A percentile compares a stretch with the other conserved stretches of the same genome.
Evolutionary conservation across 2,113 vertebrate genomes (phyloP).

Genomic region (Myxocyprinus asiaticus): DNA sequence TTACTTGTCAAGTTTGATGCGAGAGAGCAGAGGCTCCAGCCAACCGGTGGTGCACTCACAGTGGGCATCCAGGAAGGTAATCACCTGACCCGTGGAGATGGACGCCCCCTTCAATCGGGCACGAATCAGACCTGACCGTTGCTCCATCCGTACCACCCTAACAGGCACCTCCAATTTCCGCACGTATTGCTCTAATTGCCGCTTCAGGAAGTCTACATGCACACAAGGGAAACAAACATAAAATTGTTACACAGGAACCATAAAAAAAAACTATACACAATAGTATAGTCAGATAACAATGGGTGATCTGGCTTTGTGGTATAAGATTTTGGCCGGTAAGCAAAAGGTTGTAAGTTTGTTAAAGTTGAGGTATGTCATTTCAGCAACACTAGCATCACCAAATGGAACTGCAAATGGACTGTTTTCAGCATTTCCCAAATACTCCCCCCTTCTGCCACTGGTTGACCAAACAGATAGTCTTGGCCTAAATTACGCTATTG

Average conservation of each 20-base stretch:
- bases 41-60: conserved; percentile 97
- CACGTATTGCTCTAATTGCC: conserved; percentile 91
- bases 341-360: no score
- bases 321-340: no score
- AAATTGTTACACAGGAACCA: background rate
- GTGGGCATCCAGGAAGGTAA: conserved; percentile 97
- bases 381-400: no score
- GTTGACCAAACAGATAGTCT: no score
- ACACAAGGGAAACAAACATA: conserved; percentile 18
- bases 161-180: conserved; percentile 90
- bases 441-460: no score
- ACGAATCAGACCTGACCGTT: conserved; percentile 94
- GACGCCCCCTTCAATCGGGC: conserved; percentile 95
- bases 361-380: no score
- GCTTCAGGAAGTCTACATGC: conserved; percentile 90
- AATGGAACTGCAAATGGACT: no score
- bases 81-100: conserved; percentile 94
- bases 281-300: no score
- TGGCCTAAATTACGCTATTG: no score
- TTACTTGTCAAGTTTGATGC: conserved; percentile 96
- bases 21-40: conserved; percentile 93
- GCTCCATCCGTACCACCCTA: conserved; percentile 95
- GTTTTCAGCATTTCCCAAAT: no score
- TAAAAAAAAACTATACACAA: background rate
- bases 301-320: no score